Base-by-base conservation (phyloP, 2,113 vertebrate species). In the Naja naja region DNA sequence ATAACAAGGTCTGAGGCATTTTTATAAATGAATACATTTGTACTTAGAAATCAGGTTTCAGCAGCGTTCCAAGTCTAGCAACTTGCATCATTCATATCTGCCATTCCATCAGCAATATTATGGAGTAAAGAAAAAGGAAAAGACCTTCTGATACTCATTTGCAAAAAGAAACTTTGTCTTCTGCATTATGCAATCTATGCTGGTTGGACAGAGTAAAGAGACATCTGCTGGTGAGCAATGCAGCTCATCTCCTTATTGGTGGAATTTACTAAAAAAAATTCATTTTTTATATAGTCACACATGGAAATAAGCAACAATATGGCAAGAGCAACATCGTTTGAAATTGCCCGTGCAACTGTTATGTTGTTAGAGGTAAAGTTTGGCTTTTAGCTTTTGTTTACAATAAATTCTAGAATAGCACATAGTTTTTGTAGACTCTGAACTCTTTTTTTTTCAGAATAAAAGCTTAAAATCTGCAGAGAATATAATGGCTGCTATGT, bases 171-270 rank as follows among this genome's bases (percentile, higher is more conserved):
- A 43, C 56, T 34, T 54, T 45, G 92, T 92, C 89, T 85, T 90
- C 88, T 95, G 92, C 93, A 91, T 88, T 87, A 90, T 16, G 92
- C 64, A 93, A 74, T 69, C 93, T 56, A 87, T 89, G 34, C 23
- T 30, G 20, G 93, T 92, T 95, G 93, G 94, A 95, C 95, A 96
- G 86, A 95, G 96, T 96, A 96, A 96, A 95, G 97, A 96, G 97
- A 96, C 97, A 96, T 95, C 97, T 97, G 90, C 97, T 96, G 96
- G 97, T 91, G 23, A 88, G 87, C 93, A 1, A 3, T 4, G 0
- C 27, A 39, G 87, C 3, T 1, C 88, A 60, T 93, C 93, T 1
- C 0, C 56, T 27, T 4, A 27, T 58, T 69, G 81, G 55, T 53
- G 7, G 0, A 0, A 88, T 43, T 53, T 20, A 30, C 69, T 55